Conservation (phyloP, 2,113 vertebrate species). For the Spheniscus mendiculus region DNA sequence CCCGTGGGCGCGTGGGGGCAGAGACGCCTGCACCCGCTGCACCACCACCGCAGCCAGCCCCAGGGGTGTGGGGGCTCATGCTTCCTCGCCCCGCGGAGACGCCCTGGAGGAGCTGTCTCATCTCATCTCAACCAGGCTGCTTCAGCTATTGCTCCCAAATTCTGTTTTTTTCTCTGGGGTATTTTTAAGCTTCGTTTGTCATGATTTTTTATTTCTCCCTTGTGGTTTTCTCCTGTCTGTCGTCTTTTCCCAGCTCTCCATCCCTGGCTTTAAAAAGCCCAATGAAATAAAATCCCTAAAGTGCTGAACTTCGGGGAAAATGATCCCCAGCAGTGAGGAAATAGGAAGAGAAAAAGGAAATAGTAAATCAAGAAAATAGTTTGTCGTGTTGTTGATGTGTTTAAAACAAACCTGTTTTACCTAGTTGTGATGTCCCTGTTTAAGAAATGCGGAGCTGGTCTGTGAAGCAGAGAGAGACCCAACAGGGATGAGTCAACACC, state of each 20-base stretch:
- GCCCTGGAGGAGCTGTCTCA: background rate
- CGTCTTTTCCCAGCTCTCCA: background rate
- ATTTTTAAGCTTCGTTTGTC: background rate
- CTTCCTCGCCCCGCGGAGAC: rapidly evolving
- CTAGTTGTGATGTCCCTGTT: background rate
- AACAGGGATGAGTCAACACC: background rate
- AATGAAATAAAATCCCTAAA: background rate
- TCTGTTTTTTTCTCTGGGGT: background rate
- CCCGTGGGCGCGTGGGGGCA: background rate
- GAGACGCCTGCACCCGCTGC: background rate
- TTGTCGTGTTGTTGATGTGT: background rate
- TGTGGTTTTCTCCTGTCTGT: background rate
- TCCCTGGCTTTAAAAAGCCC: background rate
- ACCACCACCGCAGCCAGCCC: background rate
- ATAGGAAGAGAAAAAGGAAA: background rate
- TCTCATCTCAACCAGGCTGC: background rate
- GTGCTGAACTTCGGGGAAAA: background rate
- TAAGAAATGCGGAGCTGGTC: background rate
- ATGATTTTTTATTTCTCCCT: background rate
- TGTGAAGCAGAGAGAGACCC: background rate
- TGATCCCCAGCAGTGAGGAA: background rate
- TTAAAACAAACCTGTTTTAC: background rate
- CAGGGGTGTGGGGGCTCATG: rapidly evolving
- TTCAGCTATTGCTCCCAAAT: background rate
- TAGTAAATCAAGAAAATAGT: background rate